Evolutionary conservation across 2,797 vertebrate species (phyloP), one percentile per base, ranked within the genome.

Genomic region (Syngnathus rostellatus): DNA sequence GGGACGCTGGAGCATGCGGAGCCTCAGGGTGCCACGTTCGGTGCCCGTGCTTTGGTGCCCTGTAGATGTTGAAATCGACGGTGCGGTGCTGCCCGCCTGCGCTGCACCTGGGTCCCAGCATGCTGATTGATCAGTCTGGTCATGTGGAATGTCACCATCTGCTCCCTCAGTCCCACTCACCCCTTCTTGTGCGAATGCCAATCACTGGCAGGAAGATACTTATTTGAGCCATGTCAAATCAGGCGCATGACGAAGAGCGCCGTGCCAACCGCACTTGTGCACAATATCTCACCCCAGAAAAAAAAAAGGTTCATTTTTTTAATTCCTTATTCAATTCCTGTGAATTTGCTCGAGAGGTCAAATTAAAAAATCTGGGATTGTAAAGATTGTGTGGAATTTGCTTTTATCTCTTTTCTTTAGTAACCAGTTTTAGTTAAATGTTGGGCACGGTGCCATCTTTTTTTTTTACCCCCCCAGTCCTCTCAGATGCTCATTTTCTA

Each of bases 141-240:
- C 95, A 96, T 98, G 95, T 97, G 95, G 95, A 97, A 97, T 96
- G 94, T 96, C 94, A 95, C 95, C 95, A 97, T 97, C 95, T 98
- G 95, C 92, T 95, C 94, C 92, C 92, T 90, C 91, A 90, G 92
- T 93, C 81, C 85, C 80, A 79, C 86, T 87, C 85, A 78, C 83
- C 83, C 85, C 78, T 86, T 84, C 85, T 85, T 86, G 84, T 85
- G 86, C 76, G 84, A 82, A 85, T 85, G 88, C 87, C 88, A 89
- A 84, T 88, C 86, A 87, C 85, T 83, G 85, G 86, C 85, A 89
- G 83, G 86, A 85, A 89, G 86, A 86, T 86, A 78, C 86, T 89
- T 88, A 88, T 87, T 90, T 87, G 82, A 88, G 85, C 88, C 86
- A 87, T 87, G 83, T 89, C 88, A 89, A 89, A 88, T 88, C 87